Base-by-base conservation (phyloP, 2,797 vertebrate species). In the Coilia nasus region DNA sequence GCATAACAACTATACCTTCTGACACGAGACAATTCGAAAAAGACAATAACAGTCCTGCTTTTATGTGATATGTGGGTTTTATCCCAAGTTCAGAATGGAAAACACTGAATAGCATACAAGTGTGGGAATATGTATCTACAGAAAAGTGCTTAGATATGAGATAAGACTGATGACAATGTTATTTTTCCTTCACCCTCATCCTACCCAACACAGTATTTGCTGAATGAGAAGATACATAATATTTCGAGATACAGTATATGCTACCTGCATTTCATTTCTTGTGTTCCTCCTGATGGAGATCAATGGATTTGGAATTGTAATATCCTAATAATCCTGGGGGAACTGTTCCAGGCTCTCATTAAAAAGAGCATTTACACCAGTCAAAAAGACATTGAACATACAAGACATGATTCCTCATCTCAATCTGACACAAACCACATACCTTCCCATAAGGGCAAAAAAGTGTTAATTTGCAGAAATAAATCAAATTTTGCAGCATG, bases 1-100 rank as follows among this genome's bases (percentile, higher is more conserved):
- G 83, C 71, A 84, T 11, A 80, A 85, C 83, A 87, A 87, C n/a
- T 59, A 83, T 56, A 82, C 19, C 57, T 78, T 25, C 71, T 78
- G 71, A 19, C 35, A 35, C 19, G 35, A 78, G 71, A 85, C 75
- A 84, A 81, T n/a, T 78, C 82, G 56, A 54, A 57, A 78, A 41
- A 83, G 23, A 86, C 28, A 60, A 19, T 82, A 85, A 87, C 31
- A 41, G 41, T 78, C 17, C 17, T 7, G 35, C 31, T 54, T 41
- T 78, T 19, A 78, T 31, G 71, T 78, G 71, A 44, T 41, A 78
- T 78, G 31, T 78, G 71, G 71, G 71, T 78, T 78, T 78, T 6
- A 78, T 41, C 71, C 15, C 71, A 10, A 7, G 71, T 44, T 21
- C 15, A 78, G 7, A 78, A 78, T 44, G 71, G 71, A 78, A 78